phyloP scores from a whole-genome alignment of 1,140 invertebrate genomes.

The Zeugodacus cucurbitae region DNA sequence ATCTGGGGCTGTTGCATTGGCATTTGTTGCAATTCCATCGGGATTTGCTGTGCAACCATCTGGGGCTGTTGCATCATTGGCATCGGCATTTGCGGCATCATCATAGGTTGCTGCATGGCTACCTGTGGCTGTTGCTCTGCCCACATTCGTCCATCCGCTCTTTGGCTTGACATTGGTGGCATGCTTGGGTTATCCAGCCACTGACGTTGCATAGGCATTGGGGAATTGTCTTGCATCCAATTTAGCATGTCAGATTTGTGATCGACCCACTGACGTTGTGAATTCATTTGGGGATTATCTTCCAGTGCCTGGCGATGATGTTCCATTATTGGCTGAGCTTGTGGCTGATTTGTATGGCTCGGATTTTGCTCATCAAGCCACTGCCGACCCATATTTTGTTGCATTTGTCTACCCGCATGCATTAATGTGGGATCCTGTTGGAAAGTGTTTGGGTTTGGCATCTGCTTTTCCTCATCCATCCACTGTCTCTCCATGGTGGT shows the following conservation, averaged over 20 bases:
- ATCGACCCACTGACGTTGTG: conserved; percentile 41
- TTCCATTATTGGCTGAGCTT: neutral
- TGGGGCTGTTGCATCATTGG: neutral
- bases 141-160: conserved; percentile 18
- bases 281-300: neutral
- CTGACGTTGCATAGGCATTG: conserved; percentile 20
- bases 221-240: neutral
- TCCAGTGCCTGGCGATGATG: neutral
- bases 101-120: neutral
- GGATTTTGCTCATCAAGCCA: neutral
- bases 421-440: conserved; percentile 6
- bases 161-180: neutral
- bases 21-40: neutral
- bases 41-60: neutral
- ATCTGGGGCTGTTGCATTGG: neutral
- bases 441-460: neutral
- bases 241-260: neutral
- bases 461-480: neutral
- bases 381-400: conserved; percentile 34
- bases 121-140: neutral
- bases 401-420: conserved; percentile 40
- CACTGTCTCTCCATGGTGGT: neutral
- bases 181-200: conserved; percentile 8
- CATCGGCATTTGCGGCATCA: neutral
- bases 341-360: neutral